Evolutionary conservation across 2,888 invertebrate genomes (phyloP).

Genomic region (Paralinhomoeus sp.): DNA sequence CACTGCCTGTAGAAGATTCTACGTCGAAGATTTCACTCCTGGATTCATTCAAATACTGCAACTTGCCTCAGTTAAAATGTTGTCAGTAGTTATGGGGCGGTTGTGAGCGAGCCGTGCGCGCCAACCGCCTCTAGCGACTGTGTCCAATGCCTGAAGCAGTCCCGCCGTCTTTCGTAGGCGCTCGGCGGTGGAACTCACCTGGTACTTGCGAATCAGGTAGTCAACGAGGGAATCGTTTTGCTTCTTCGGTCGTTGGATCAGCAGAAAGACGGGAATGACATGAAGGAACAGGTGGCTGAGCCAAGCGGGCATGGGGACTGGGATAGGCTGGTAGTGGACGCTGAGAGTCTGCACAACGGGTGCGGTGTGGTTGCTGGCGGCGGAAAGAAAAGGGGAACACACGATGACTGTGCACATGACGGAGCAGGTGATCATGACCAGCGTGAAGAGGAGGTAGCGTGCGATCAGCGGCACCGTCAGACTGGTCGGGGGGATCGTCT

Average conservation of each 20-base stretch:
- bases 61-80: too few species aligned
- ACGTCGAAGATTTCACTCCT: too few species aligned
- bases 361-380: not conserved
- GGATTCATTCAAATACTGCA: too few species aligned
- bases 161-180: too few species aligned
- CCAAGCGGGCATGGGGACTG: conserved; percentile 70
- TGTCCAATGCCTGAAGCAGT: too few species aligned
- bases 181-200: too few species aligned
- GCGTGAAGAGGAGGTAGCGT: conserved; percentile 72
- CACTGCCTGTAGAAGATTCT: too few species aligned
- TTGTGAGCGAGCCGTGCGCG: too few species aligned
- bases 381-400: conserved; percentile 1
- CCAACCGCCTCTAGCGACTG: too few species aligned
- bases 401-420: conserved; percentile 19
- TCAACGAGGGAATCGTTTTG: too few species aligned
- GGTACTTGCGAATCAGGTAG: too few species aligned
- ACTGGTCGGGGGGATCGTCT: conserved; percentile 90
- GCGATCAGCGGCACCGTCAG: conserved; percentile 40
- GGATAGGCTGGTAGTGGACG: conserved; percentile 59
- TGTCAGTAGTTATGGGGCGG: too few species aligned
- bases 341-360: conserved; percentile 38
- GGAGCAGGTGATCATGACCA: conserved; percentile 72
- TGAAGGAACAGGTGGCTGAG: conserved; percentile 68
- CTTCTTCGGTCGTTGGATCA: conserved; percentile 53
- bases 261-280: conserved; percentile 65